A percentile compares a stretch with the other conserved stretches of the same genome.
Evolutionary conservation across 1,140 invertebrate genomes (phyloP).

Genomic region (Holcopasites calliopsidis): DNA sequence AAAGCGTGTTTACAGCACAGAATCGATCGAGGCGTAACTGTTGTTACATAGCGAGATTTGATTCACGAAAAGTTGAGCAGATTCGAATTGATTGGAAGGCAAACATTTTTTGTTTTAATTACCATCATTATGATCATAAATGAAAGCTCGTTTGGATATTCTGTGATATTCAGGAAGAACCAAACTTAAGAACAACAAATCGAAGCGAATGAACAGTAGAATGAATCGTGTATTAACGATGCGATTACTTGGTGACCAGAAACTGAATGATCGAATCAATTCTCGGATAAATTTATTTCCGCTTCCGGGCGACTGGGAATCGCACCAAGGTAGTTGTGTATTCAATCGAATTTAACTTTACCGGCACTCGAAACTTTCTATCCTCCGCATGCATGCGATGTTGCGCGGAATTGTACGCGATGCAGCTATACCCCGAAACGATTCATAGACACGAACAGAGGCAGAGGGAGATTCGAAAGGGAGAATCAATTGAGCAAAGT

Average conservation of each 20-base stretch:
- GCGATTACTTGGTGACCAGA: not conserved
- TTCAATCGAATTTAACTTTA: slow-evolving; percentile 39
- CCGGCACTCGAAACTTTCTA: slow-evolving; percentile 28
- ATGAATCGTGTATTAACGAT: too few species aligned
- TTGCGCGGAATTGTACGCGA: not conserved
- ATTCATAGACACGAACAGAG: slow-evolving; percentile 28
- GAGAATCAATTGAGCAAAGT: slow-evolving; percentile 17
- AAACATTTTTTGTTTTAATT: too few species aligned
- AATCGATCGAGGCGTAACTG: not conserved
- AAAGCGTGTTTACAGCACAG: slow-evolving; percentile 11
- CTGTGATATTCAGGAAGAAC: too few species aligned
- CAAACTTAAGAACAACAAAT: too few species aligned
- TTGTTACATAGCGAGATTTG: not conserved
- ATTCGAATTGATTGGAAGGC: not conserved
- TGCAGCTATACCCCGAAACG: slow-evolving; percentile 6
- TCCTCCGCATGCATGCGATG: slow-evolving; percentile 19
- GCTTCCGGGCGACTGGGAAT: not conserved
- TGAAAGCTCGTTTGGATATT: too few species aligned
- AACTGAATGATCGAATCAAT: not conserved
- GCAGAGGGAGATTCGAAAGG: not conserved
- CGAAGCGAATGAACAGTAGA: too few species aligned
- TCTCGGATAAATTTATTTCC: not conserved
- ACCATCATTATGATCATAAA: too few species aligned
- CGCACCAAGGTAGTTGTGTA: not conserved
- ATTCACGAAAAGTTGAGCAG: not conserved